A percentile compares a stretch with the other conserved stretches of the same genome.
These are phyloP conservation scores for Melanargia galathea DNA, from an alignment of 2,888 invertebrate species.

Conservation along the genomic window DNA sequence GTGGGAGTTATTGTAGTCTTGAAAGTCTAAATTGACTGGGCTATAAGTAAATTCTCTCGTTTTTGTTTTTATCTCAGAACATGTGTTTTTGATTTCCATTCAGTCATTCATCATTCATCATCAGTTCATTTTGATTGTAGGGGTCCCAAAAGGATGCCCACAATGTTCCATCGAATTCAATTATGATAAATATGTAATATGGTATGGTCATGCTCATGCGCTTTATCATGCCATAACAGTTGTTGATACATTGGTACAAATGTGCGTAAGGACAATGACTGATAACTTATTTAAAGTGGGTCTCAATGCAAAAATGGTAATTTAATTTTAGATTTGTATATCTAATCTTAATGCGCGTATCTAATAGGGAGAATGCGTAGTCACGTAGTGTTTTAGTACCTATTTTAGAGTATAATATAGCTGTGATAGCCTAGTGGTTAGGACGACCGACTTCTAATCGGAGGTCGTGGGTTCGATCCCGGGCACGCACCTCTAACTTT, in stretches of 20 bases:
- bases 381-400: background rate
- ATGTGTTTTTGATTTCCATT: slow-evolving; percentile 23
- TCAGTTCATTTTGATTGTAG: background rate
- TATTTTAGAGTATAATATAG: too few species aligned
- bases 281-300: slow-evolving; percentile 12
- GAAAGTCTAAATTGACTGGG: too few species aligned
- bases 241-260: background rate
- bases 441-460: too few species aligned
- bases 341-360: slow-evolving; percentile 12
- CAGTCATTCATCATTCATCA: too few species aligned
- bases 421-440: too few species aligned
- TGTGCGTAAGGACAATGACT: slow-evolving; percentile 6
- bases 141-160: background rate
- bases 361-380: background rate
- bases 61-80: too few species aligned
- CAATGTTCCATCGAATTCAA: background rate
- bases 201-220: background rate
- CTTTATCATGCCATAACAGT: slow-evolving; percentile 7
- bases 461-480: too few species aligned
- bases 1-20: too few species aligned
- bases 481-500: too few species aligned
- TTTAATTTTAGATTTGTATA: background rate
- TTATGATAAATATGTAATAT: slow-evolving; percentile 9
- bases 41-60: too few species aligned
- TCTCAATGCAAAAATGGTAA: slow-evolving; percentile 6